These are phyloP conservation scores for Solenopsis invicta DNA, from an alignment of 1,140 invertebrate genomes.

Conservation along the genomic window DNA sequence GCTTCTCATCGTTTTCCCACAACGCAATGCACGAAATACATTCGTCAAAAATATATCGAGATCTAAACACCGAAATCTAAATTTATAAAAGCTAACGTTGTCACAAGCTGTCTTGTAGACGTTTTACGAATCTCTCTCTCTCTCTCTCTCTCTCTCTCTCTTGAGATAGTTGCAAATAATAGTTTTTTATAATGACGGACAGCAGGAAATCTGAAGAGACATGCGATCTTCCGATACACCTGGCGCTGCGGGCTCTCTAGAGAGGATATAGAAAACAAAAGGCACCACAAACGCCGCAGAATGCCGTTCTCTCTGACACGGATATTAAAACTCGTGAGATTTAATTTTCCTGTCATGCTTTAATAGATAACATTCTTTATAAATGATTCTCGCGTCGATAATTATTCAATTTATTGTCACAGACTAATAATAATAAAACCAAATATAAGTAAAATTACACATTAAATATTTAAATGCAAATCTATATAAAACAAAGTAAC, in stretches of 20 bases:
- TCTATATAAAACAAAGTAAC: background rate
- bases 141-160: background rate
- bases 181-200: background rate
- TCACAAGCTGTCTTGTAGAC: background rate
- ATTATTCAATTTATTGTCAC: background rate
- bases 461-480: constrained; percentile 1
- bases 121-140: background rate
- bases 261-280: constrained; percentile 34
- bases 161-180: background rate
- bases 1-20: background rate
- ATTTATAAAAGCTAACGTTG: background rate
- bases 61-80: background rate
- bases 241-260: constrained; percentile 23
- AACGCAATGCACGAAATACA: background rate
- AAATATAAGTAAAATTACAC: background rate
- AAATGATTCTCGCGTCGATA: background rate
- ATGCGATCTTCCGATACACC: constrained; percentile 25
- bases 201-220: constrained; percentile 28
- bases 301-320: background rate
- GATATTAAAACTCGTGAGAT: background rate
- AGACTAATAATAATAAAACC: background rate
- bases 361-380: background rate
- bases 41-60: background rate
- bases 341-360: background rate
- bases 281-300: constrained; percentile 6